These are phyloP conservation scores for Philonicus albiceps DNA, from an alignment of 2,888 invertebrate genomes.

Conservation along the genomic window DNA sequence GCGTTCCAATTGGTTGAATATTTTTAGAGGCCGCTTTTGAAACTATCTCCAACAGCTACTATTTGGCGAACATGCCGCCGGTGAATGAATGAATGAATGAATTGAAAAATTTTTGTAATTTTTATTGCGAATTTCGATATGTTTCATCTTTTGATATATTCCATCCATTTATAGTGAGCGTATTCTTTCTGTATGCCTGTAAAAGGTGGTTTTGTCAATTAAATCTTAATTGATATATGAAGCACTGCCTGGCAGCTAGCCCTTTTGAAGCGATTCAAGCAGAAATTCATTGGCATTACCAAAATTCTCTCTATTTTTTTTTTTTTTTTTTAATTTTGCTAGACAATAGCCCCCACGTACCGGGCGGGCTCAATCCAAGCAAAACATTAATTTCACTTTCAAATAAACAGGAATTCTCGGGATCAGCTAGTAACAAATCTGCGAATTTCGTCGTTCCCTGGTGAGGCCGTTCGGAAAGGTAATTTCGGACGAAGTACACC, in stretches of 20 bases:
- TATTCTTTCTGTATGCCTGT: background rate
- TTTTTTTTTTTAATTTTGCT: background rate
- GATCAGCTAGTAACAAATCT: conserved; percentile 1
- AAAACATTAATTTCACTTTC: conserved; percentile 22
- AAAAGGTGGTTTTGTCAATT: background rate
- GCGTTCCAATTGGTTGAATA: background rate
- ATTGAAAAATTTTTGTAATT: background rate
- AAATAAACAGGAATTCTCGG: conserved; percentile 5
- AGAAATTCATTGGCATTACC: background rate
- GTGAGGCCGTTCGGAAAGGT: background rate
- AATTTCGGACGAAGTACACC: conserved; percentile 19
- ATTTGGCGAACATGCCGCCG: background rate
- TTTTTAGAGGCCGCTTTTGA: background rate
- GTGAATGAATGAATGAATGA: background rate
- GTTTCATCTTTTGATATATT: background rate
- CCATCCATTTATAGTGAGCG: background rate
- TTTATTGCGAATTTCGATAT: background rate
- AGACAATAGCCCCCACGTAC: background rate
- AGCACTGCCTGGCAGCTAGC: background rate
- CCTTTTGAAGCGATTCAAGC: background rate
- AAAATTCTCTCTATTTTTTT: background rate
- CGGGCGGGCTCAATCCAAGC: background rate
- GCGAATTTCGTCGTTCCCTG: conserved; percentile 18
- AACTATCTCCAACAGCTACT: background rate
- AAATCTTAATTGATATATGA: background rate